Evolutionary conservation across 1,140 invertebrate species (phyloP).

Genomic region (Ceratosolen solmsi): DNA sequence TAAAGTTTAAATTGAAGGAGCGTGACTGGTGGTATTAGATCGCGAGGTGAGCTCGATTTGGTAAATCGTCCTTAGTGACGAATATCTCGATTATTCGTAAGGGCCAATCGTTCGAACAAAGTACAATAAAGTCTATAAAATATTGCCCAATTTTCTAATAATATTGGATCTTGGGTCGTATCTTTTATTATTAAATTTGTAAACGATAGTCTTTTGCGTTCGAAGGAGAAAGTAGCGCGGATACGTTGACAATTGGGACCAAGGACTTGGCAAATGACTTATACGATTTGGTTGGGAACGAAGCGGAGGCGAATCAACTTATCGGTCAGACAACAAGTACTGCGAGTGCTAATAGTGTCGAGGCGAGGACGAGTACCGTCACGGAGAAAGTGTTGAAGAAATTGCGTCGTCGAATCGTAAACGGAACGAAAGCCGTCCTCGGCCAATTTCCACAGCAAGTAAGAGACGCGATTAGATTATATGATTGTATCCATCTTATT

Average conservation of each 20-base stretch:
- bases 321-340: background rate
- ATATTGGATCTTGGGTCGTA: no score
- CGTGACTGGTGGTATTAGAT: no score
- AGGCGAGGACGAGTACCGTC: no score
- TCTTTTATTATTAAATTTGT: no score
- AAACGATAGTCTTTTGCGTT: background rate
- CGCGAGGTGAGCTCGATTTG: no score
- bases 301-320: background rate
- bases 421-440: constrained; percentile 31
- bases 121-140: no score
- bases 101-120: no score
- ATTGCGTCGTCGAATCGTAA: constrained; percentile 35
- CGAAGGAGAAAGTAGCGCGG: background rate
- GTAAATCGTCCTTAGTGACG: no score
- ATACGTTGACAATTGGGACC: background rate
- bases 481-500: background rate
- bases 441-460: constrained; percentile 49
- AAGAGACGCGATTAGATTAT: background rate
- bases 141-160: no score
- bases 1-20: no score
- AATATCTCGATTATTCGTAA: no score
- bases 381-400: background rate
- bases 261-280: background rate
- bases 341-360: background rate
- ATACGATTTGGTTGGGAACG: background rate